phyloP scores from a whole-genome alignment of 2,888 invertebrate species.

The Limnephilus rhombicus region DNA sequence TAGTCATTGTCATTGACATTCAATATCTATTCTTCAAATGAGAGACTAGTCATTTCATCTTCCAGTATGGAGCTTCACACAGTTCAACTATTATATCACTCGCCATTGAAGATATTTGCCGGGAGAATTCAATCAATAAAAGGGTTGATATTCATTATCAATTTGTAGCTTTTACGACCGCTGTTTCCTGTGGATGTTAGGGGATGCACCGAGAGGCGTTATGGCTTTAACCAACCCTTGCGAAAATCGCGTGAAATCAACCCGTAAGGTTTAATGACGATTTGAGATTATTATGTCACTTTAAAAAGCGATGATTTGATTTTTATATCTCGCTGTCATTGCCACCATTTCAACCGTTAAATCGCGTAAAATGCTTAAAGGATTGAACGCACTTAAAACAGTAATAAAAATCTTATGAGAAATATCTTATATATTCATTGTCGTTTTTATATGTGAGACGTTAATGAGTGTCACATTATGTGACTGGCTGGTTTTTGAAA shows the following conservation, averaged over 20 bases:
- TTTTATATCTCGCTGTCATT: constrained; percentile 45
- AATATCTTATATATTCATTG: background rate
- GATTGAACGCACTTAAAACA: constrained; percentile 39
- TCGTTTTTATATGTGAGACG: background rate
- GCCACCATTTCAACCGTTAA: constrained; percentile 52
- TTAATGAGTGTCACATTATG: background rate
- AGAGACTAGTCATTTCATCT: constrained; percentile 39
- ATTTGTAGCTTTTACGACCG: constrained; percentile 64
- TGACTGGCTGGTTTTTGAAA: background rate
- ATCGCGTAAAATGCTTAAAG: constrained; percentile 33
- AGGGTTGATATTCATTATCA: constrained; percentile 63
- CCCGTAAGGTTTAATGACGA: constrained; percentile 56
- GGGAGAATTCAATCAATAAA: constrained; percentile 51
- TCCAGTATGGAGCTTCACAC: constrained; percentile 49
- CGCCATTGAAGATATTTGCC: constrained; percentile 23
- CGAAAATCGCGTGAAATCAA: constrained; percentile 45
- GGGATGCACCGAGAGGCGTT: constrained; percentile 23
- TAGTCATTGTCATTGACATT: constrained; percentile 56
- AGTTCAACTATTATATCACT: constrained; percentile 34
- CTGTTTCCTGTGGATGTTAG: constrained; percentile 17
- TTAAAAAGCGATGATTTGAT: constrained; percentile 57
- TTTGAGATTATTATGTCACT: constrained; percentile 56
- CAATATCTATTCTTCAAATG: constrained; percentile 46
- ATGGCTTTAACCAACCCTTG: constrained; percentile 14
- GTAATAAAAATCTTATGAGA: constrained; percentile 26